Evolutionary conservation across 92 coral and sea anemone genomes (phyloP), one percentile per base, ranked within the genome.

Genomic region (Ricordea florida): DNA sequence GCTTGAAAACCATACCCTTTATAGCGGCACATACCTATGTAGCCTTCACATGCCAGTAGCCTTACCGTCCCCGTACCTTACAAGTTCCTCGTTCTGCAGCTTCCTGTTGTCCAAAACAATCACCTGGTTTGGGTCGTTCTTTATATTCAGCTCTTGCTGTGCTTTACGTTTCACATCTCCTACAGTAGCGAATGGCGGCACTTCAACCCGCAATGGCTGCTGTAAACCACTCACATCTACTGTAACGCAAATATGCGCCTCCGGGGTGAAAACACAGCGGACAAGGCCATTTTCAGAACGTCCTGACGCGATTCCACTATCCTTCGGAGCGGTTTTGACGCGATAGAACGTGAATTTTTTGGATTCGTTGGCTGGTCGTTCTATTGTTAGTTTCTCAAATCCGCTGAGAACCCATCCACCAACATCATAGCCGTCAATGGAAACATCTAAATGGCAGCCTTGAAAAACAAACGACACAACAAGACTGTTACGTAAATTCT

Each of bases 291-390:
- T 62, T 44, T 78, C 84, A 4, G 26, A 5, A 8, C 50, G 57
- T 16, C 84, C 78, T 1, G 58, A 26, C 14, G 66, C 62, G 11
- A 78, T 78, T 15, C 84, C 84, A 35, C 78, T 50, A 25, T 57
- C 61, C 24, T 67, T 45, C 3, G 84, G 84, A 3, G 84, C 84
- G 1, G 22, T 10, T 67, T 78, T 78, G 5, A 78, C 84, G 1
- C 84, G 75, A 31, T 67, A 78, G 45, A 78, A 78, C 23, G 84
- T 78, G 34, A 78, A 78, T 46, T 32, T 78, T 66, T 67, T 66
- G 20, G 76, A 37, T 18, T 78, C 84, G 3, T 78, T 25, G n/a
- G 52, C 69, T 6, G 84, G 40, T 32, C 84, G 44, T 22, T 78
- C 84, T 35, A 78, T 66, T 2, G 57, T 53, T 21, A 67, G n/a